Percentiles rank a stretch among this genome's conserved stretches.
Conservation (phyloP, 2,797 vertebrate genomes). For the Anguilla obscura region DNA sequence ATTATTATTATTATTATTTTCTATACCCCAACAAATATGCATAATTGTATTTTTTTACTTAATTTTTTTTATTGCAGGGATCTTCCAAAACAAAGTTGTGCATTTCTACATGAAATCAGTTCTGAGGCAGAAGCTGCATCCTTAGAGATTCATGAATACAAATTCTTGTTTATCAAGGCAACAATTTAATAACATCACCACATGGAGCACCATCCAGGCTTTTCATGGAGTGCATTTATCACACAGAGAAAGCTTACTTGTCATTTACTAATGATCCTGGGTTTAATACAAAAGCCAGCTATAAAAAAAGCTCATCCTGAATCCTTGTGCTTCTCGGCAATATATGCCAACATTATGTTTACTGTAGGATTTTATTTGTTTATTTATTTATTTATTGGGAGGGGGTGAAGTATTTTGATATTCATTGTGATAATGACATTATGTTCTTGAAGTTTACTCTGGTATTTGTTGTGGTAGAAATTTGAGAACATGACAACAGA, state of each 20-base stretch:
- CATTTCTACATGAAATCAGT: slow-evolving; percentile 30
- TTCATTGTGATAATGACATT: background rate
- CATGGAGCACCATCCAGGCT: slow-evolving; percentile 17
- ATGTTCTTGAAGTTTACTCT: background rate
- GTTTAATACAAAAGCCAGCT: slow-evolving; percentile 21
- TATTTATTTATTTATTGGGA: background rate
- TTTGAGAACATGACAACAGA: background rate
- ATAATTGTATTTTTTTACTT: background rate
- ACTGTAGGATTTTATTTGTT: background rate
- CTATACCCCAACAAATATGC: slow-evolving; percentile 18
- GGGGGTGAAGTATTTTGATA: background rate
- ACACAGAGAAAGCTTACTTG: slow-evolving; percentile 26
- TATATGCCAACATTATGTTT: slow-evolving; percentile 24
- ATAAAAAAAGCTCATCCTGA: background rate
- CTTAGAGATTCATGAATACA: slow-evolving; percentile 34
- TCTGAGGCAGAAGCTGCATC: background rate
- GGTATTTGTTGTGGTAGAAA: background rate
- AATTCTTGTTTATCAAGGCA: slow-evolving; percentile 31
- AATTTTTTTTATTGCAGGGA: background rate
- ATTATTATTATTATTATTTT: background rate
- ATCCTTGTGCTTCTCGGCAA: background rate
- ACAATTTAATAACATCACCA: slow-evolving; percentile 28
- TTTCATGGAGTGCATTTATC: slow-evolving; percentile 32
- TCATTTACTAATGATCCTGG: slow-evolving; percentile 38
- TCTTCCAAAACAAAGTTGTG: slow-evolving; percentile 21